phyloP scores from a whole-genome alignment of 2,888 invertebrate species.

The Diaprepes abbreviatus region DNA sequence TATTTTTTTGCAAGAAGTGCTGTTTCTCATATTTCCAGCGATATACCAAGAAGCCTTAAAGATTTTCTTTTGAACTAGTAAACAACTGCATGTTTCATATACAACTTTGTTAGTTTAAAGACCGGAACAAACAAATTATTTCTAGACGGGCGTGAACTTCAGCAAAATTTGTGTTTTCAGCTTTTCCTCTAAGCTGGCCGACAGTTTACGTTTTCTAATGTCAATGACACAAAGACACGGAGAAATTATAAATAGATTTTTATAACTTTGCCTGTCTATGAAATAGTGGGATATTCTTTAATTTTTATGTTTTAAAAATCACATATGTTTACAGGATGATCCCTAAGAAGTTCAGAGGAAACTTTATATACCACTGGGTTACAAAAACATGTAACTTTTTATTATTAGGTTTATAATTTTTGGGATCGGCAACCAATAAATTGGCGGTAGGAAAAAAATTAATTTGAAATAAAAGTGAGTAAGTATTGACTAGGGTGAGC shows the following conservation, averaged over 20 bases:
- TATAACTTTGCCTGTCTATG: constrained; percentile 7
- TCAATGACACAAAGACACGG: constrained; percentile 47
- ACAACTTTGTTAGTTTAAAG: constrained; percentile 32
- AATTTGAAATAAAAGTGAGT: too few relatives aligned
- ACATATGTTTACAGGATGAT: too few relatives aligned
- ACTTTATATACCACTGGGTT: too few relatives aligned
- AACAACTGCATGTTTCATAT: constrained; percentile 26
- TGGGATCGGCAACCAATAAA: too few relatives aligned
- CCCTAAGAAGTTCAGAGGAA: too few relatives aligned
- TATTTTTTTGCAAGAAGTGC: not conserved
- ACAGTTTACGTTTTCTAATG: constrained; percentile 42
- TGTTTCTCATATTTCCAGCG: not conserved
- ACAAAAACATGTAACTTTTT: too few relatives aligned
- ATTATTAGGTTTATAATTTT: too few relatives aligned
- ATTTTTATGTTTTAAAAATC: too few relatives aligned
- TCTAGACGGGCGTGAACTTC: constrained; percentile 41
- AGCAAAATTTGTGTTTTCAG: constrained; percentile 41
- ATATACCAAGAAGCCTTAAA: constrained; percentile 11
- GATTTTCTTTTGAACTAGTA: constrained; percentile 23
- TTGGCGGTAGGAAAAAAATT: too few relatives aligned
- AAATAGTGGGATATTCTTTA: not conserved
- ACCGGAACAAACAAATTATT: constrained; percentile 44
- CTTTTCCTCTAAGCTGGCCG: constrained; percentile 24
- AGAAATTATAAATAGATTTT: constrained; percentile 45
- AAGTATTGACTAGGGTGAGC: too few relatives aligned